phyloP scores from a whole-genome alignment of 2,888 invertebrate genomes.

The Crocallis elinguaria region DNA sequence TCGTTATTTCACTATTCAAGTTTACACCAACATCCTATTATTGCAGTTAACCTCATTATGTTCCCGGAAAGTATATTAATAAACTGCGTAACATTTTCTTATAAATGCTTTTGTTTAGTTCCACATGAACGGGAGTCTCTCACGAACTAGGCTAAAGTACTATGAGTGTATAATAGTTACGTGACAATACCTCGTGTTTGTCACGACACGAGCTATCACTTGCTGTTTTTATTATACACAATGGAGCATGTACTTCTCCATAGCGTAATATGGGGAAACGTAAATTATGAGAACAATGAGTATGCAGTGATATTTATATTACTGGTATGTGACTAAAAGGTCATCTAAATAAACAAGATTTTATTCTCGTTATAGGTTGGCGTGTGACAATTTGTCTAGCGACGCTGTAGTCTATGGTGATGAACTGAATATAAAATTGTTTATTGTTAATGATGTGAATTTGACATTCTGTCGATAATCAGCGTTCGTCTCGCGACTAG shows the following conservation, averaged over 20 bases:
- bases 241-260: conserved; percentile 9
- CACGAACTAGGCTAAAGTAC: conserved; percentile 23
- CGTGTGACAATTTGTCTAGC: too few relatives aligned
- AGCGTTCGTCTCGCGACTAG: too few relatives aligned
- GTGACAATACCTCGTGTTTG: conserved; percentile 39
- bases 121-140: conserved; percentile 32
- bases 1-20: not conserved
- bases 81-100: conserved; percentile 28
- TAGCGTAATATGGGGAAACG: conserved; percentile 25
- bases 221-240: conserved; percentile 32
- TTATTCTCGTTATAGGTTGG: too few relatives aligned
- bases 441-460: too few relatives aligned
- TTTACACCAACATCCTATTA: conserved; percentile 5
- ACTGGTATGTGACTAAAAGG: too few relatives aligned
- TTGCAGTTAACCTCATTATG: conserved; percentile 11
- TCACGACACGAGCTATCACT: conserved; percentile 34
- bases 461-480: too few relatives aligned
- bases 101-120: conserved; percentile 23
- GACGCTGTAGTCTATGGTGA: too few relatives aligned
- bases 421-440: too few relatives aligned
- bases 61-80: conserved; percentile 27
- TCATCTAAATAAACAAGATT: too few relatives aligned
- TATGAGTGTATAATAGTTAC: conserved; percentile 25
- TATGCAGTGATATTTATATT: too few relatives aligned
- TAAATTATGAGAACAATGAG: conserved; percentile 16